Conservation (phyloP, 2,113 vertebrate genomes). For the Callopanchax toddi region DNA sequence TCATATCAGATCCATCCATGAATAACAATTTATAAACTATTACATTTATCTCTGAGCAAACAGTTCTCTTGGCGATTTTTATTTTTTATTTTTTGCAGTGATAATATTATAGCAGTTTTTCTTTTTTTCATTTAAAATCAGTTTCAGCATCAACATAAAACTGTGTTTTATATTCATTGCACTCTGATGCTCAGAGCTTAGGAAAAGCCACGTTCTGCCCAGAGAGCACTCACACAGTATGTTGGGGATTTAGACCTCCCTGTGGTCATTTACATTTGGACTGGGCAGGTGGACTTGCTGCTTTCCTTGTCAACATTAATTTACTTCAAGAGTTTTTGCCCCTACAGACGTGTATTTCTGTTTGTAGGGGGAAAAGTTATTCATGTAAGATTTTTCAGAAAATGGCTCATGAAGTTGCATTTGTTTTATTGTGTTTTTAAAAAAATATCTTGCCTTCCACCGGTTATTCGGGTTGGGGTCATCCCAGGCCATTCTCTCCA, state of each 20-base stretch:
- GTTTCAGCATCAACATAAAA: slow-evolving; percentile 8
- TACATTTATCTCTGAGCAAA: background rate
- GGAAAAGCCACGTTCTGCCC: slow-evolving; percentile 6
- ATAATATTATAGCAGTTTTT: slow-evolving; percentile 34
- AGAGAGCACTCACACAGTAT: background rate
- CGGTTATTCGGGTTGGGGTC: no score
- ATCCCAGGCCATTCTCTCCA: no score
- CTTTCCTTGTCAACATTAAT: slow-evolving; percentile 34
- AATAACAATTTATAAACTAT: background rate
- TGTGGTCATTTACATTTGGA: slow-evolving; percentile 33
- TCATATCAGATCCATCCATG: background rate
- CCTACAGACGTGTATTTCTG: slow-evolving; percentile 14
- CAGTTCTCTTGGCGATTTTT: background rate
- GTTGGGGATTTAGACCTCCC: slow-evolving; percentile 6
- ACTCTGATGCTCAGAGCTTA: slow-evolving; percentile 15
- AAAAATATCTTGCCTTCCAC: no score
- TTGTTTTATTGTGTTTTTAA: no score
- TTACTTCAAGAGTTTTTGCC: slow-evolving; percentile 17
- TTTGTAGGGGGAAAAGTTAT: no score
- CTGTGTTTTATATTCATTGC: slow-evolving; percentile 25
- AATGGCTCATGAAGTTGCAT: no score
- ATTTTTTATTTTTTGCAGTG: slow-evolving; percentile 15
- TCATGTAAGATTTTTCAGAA: no score
- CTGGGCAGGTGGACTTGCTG: slow-evolving; percentile 24
- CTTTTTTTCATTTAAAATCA: slow-evolving; percentile 39